phyloP scores from a whole-genome alignment of 1,140 invertebrate species.

The Venturia canescens region DNA sequence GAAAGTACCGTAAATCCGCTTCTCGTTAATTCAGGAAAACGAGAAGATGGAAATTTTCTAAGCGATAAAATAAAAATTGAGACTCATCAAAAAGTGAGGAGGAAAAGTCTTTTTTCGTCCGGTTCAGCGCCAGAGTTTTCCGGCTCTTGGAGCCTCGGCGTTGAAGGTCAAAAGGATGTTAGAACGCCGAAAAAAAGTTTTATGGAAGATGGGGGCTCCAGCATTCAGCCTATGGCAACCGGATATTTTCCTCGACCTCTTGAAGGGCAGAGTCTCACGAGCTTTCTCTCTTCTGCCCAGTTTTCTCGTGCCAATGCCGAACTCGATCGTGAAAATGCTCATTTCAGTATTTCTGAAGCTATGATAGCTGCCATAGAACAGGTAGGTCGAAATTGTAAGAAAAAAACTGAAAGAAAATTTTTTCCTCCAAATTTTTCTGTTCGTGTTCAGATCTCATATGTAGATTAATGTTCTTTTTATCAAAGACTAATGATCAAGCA shows the following conservation, averaged over 20 bases:
- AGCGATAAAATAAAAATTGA: slow-evolving; percentile 32
- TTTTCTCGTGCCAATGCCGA: slow-evolving; percentile 85
- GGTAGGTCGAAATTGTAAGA: slow-evolving; percentile 66
- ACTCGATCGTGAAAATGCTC: slow-evolving; percentile 90
- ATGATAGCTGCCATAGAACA: slow-evolving; percentile 90
- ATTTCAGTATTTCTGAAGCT: slow-evolving; percentile 91
- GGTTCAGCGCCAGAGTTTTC: slow-evolving; percentile 68
- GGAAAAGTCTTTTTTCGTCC: slow-evolving; percentile 55
- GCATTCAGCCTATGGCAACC: slow-evolving; percentile 78
- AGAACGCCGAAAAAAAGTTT: slow-evolving; percentile 79
- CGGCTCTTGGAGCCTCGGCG: slow-evolving; percentile 61
- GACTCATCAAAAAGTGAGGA: slow-evolving; percentile 44
- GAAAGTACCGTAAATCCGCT: too few species aligned
- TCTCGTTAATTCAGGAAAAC: too few species aligned
- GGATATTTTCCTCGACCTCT: slow-evolving; percentile 81
- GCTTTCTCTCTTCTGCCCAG: slow-evolving; percentile 85
- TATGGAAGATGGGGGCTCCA: slow-evolving; percentile 81
- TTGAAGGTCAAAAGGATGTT: slow-evolving; percentile 78
- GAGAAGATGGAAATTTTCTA: background rate
- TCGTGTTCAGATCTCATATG: too few species aligned
- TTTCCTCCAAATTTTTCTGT: too few species aligned
- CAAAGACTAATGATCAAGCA: too few species aligned
- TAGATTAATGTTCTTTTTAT: too few species aligned
- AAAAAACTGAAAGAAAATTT: too few species aligned
- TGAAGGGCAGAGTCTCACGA: slow-evolving; percentile 85